Evolutionary conservation across 2,113 vertebrate species (phyloP).

Genomic region (Oreochromis niloticus): DNA sequence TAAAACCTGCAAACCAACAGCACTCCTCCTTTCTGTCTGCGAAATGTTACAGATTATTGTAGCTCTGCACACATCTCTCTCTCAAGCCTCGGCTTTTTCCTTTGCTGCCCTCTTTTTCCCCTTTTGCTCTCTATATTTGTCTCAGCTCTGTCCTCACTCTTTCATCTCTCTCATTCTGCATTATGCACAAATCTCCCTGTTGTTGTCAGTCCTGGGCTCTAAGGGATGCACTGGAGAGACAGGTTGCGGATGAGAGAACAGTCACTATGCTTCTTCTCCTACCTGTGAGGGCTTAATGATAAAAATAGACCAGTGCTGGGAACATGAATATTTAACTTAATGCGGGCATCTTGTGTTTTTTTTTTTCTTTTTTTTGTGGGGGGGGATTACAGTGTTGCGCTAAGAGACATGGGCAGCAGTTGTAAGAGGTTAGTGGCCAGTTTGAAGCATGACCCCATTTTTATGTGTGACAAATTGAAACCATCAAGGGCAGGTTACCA

Average conservation of each 20-base stretch:
- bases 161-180: background rate
- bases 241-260: constrained; percentile 50
- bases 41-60: background rate
- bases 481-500: constrained; percentile 22
- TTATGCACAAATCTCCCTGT: background rate
- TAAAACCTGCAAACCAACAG: background rate
- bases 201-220: constrained; percentile 20
- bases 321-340: constrained; percentile 74
- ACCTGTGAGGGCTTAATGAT: constrained; percentile 65
- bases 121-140: background rate
- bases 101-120: background rate
- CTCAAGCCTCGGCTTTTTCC: background rate
- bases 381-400: constrained; percentile 9
- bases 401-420: background rate
- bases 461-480: background rate
- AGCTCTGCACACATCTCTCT: background rate
- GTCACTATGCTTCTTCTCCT: constrained; percentile 51
- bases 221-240: constrained; percentile 34
- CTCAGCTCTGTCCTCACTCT: background rate
- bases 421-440: background rate
- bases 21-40: background rate
- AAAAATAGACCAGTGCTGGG: constrained; percentile 63
- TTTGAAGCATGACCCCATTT: constrained; percentile 24
- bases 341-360: constrained; percentile 51
- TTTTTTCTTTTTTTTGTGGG: background rate